Evolutionary conservation across 2,888 invertebrate species (phyloP).

Genomic region (Isotomurus palustris): DNA sequence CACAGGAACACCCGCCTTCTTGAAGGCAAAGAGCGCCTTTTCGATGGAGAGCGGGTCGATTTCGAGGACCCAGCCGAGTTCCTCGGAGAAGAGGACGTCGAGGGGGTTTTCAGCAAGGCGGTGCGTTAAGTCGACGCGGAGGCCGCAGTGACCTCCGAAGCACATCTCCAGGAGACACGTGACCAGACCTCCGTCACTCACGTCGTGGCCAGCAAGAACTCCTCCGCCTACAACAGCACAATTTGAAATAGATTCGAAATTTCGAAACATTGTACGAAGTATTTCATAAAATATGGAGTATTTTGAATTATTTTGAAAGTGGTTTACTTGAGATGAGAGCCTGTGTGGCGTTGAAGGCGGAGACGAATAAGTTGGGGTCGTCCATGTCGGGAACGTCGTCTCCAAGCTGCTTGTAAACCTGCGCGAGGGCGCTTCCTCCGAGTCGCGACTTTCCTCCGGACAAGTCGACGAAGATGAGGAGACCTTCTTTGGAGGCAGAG

Average conservation of each 20-base stretch:
- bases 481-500: conserved; percentile 57
- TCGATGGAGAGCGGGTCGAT: conserved; percentile 57
- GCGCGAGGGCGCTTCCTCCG: conserved; percentile 89
- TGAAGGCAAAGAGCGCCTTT: conserved; percentile 61
- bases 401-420: conserved; percentile 81
- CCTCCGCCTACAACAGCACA: conserved; percentile 57
- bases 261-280: too few species aligned
- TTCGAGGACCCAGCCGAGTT: conserved; percentile 80
- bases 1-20: conserved; percentile 59
- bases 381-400: conserved; percentile 75
- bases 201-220: conserved; percentile 82
- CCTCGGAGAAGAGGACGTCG: conserved; percentile 75
- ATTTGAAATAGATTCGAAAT: too few species aligned
- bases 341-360: conserved; percentile 80
- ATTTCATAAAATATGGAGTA: background rate
- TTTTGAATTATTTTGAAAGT: too few species aligned
- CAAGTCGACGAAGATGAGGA: conserved; percentile 72
- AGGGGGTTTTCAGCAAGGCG: conserved; percentile 55
- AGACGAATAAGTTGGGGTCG: conserved; percentile 61
- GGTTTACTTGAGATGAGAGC: conserved; percentile 66
- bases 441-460: conserved; percentile 68
- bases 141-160: conserved; percentile 83
- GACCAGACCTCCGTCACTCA: conserved; percentile 93
- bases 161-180: conserved; percentile 91
- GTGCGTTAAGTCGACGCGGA: conserved; percentile 62